A percentile compares a stretch with the other conserved stretches of the same genome.
phyloP scores from a whole-genome alignment of 2,113 vertebrate genomes.

The Ibidorhyncha struthersii region DNA sequence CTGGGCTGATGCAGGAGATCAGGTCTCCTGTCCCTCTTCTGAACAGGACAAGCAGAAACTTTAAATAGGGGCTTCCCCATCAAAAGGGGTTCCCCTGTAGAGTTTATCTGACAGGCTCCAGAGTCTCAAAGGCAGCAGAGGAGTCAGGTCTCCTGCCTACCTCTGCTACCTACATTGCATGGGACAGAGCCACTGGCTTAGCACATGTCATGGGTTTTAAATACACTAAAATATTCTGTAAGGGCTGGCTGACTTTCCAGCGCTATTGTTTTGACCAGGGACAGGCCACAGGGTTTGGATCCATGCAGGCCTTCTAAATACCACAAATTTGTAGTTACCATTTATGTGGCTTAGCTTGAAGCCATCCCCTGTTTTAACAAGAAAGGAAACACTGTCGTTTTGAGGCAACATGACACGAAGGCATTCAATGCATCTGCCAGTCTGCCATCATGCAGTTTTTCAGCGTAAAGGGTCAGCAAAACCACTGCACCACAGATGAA shows the following conservation, averaged over 20 bases:
- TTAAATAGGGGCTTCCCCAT: not conserved
- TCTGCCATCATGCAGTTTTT: not conserved
- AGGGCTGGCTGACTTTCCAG: not conserved
- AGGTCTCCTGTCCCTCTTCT: not conserved
- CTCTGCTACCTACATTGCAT: not conserved
- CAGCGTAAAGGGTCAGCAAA: slow-evolving; percentile 7
- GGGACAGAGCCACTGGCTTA: not conserved
- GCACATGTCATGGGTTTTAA: not conserved
- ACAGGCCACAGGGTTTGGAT: not conserved
- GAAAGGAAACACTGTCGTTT: not conserved
- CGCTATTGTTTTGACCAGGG: not conserved
- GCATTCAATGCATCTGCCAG: not conserved
- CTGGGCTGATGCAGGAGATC: not conserved
- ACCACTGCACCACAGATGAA: slow-evolving; percentile 29
- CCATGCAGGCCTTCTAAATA: not conserved
- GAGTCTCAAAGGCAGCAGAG: not conserved
- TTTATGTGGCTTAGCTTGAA: not conserved
- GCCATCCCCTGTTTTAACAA: not conserved
- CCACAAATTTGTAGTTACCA: not conserved
- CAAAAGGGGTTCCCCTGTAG: not conserved
- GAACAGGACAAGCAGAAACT: not conserved
- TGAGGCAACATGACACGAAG: not conserved
- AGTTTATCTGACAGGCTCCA: not conserved
- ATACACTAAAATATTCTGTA: not conserved
- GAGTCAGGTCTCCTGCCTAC: not conserved